Base-by-base conservation (phyloP, 2,888 invertebrate species). In the Agrochola lychnidis region DNA sequence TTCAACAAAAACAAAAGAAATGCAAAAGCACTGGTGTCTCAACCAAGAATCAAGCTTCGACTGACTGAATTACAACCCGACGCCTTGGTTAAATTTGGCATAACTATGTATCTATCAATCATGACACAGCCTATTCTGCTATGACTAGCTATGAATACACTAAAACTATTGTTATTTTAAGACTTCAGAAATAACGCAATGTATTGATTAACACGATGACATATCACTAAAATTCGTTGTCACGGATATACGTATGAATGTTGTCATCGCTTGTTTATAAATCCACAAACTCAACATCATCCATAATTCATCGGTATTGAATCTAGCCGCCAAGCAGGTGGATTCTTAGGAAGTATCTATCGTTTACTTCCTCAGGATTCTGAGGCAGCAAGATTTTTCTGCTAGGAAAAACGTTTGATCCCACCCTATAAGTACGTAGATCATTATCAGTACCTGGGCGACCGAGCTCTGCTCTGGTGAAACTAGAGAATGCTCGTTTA, bases 191-290 rank as follows among this genome's bases (percentile, higher is more conserved):
- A 30, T 48, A 67, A 25, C 25, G 16, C 9, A 42, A 59, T 22
- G 9, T 67, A 67, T 62, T 57, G 51, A 81, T 81, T 78, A 75
- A 48, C 67, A 76, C n/a, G 14, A 45, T 81, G 53, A 74, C 42
- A 45, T 45, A 25, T 36, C 25, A 71, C 19, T 36, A 30, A 56
- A 48, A 14, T 40, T 81, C n/a, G 7, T 62, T 57, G 76, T 67
- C 53, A 66, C 53, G 48, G 40, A 22, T 36, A 10, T n/a, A 14
- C 9, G 9, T 16, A 5, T 3, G 16, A 42, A 36, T 78, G 25
- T 68, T 36, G 45, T 68, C 68, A 75, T 78, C 4, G 16, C 16
- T 25, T 76, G 76, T 51, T 6, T 42, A 2, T 59, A 25, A 48
- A 48, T 22, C 4, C 10, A 40, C 48, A 48, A 22, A 36, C 36